Evolutionary conservation across 2,113 vertebrate species (phyloP).

Genomic region (Eptesicus fuscus): DNA sequence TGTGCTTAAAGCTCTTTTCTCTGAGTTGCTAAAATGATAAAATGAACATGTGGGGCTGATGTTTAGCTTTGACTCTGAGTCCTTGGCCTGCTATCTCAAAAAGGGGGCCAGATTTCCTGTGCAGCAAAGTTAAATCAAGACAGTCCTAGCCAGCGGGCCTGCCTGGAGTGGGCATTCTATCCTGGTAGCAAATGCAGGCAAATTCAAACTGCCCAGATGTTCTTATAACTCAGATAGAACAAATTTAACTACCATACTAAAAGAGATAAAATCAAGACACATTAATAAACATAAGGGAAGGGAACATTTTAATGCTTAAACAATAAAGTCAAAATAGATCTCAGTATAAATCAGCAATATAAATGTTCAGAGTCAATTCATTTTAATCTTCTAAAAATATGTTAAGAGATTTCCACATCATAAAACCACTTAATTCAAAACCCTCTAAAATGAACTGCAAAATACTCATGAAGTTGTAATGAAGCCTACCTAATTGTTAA

Average conservation of each 20-base stretch:
- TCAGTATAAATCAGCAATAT: background rate
- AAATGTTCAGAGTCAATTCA: background rate
- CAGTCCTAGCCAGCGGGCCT: background rate
- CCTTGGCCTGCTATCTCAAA: background rate
- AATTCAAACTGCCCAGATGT: background rate
- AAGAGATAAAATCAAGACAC: background rate
- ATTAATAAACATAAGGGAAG: background rate
- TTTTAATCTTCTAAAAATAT: constrained; percentile 38
- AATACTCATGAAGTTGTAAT: background rate
- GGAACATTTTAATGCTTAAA: background rate
- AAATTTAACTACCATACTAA: background rate
- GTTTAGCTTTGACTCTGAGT: background rate
- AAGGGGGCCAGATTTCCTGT: background rate
- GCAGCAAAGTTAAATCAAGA: background rate
- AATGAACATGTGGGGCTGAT: constrained; percentile 51
- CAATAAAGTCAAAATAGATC: background rate
- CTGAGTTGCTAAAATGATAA: constrained; percentile 56
- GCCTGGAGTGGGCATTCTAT: background rate
- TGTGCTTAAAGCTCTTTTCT: constrained; percentile 51
- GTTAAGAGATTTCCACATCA: background rate
- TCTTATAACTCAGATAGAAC: background rate
- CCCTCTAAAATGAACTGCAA: background rate
- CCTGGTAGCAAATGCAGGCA: background rate
- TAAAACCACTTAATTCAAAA: background rate
- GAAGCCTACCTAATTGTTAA: background rate